phyloP scores from a whole-genome alignment of 2,113 vertebrate genomes.

The Psilopogon haemacephalus region DNA sequence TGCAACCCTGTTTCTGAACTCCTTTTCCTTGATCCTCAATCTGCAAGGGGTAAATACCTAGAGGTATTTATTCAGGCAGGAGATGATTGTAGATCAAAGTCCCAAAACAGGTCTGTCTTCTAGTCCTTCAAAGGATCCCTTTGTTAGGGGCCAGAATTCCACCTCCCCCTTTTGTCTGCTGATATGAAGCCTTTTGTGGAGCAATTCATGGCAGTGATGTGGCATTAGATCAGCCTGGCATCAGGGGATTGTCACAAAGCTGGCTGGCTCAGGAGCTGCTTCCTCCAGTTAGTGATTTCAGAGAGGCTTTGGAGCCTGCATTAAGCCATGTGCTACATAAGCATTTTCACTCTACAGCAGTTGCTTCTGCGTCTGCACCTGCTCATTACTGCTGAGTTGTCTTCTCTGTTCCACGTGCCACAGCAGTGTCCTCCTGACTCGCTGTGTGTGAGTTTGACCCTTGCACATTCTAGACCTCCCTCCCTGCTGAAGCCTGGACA shows the following conservation, averaged over 20 bases:
- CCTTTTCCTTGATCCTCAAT: background rate
- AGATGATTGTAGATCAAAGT: background rate
- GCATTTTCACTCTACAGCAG: background rate
- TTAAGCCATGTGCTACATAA: background rate
- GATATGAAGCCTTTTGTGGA: background rate
- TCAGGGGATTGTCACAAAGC: background rate
- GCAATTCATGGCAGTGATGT: background rate
- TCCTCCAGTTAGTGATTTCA: background rate
- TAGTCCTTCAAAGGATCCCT: background rate
- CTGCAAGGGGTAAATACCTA: background rate
- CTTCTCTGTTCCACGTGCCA: background rate
- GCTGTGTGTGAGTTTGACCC: background rate
- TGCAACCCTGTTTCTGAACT: background rate
- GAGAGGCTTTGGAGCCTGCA: background rate
- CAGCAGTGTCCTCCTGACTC: background rate
- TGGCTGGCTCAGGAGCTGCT: background rate
- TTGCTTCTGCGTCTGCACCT: conserved; percentile 28
- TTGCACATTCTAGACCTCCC: background rate
- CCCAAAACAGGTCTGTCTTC: background rate
- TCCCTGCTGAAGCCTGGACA: background rate
- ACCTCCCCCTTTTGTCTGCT: background rate
- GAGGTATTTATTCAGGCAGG: background rate
- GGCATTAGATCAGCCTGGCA: background rate
- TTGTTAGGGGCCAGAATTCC: background rate
- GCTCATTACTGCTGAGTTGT: background rate